Evolutionary conservation across 2,797 vertebrate genomes (phyloP).

Genomic region (Catostomus latipinnis): DNA sequence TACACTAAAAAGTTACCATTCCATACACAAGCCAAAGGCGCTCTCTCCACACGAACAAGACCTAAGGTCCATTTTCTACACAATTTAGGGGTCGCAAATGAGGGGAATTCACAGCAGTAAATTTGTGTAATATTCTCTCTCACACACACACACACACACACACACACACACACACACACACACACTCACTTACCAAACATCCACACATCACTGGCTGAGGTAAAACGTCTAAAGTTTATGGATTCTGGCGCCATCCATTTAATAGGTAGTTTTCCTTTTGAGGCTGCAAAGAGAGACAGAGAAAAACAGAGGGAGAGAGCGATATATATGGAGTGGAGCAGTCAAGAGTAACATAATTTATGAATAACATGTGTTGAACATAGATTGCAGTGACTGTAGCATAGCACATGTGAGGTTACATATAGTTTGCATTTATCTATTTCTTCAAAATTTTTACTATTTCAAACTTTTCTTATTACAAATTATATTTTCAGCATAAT

Average conservation of each 20-base stretch:
- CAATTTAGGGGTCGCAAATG: background rate
- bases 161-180: background rate
- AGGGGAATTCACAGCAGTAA: constrained; percentile 18
- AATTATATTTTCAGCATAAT: too few species aligned
- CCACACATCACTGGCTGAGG: constrained; percentile 98
- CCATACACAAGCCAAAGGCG: background rate
- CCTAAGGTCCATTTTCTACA: background rate
- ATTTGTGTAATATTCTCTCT: background rate
- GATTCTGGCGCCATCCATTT: constrained; percentile 99
- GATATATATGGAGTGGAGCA: background rate
- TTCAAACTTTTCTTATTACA: too few species aligned
- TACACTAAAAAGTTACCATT: too few species aligned
- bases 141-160: background rate
- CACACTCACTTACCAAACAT: constrained; percentile 91
- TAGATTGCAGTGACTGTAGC: too few species aligned
- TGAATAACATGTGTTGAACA: too few species aligned
- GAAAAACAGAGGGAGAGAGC: background rate
- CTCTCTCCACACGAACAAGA: background rate
- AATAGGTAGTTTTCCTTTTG: constrained; percentile 98
- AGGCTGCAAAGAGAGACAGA: constrained; percentile 78
- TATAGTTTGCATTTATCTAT: too few species aligned
- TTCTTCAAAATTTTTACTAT: too few species aligned
- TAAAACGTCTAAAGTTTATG: constrained; percentile 98
- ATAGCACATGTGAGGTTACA: too few species aligned
- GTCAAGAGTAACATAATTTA: too few species aligned